Percentiles rank a stretch among this genome's conserved stretches.
Conservation (phyloP, 2,113 vertebrate species). For the Solea senegalensis region DNA sequence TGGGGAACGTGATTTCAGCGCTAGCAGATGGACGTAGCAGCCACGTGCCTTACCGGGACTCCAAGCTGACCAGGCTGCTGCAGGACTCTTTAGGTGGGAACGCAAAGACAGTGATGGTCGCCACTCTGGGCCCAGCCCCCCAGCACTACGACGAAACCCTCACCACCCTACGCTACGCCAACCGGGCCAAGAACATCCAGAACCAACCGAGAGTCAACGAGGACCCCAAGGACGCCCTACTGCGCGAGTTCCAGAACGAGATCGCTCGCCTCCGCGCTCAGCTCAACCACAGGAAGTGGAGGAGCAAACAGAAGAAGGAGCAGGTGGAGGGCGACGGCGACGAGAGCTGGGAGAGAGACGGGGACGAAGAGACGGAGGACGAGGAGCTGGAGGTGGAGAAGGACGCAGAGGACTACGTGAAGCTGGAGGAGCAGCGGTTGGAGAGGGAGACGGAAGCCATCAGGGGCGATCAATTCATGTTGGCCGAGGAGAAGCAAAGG, state of each 20-base stretch:
- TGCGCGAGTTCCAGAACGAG: conserved; percentile 95
- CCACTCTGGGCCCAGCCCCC: conserved; percentile 91
- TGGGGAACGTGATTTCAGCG: conserved; percentile 96
- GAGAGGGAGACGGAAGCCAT: conserved; percentile 95
- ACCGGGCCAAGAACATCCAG: conserved; percentile 97
- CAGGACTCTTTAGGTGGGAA: conserved; percentile 97
- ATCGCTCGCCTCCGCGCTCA: conserved; percentile 93
- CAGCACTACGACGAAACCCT: conserved; percentile 95
- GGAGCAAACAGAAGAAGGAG: conserved; percentile 86
- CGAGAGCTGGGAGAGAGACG: conserved; percentile 64
- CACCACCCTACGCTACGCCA: conserved; percentile 95
- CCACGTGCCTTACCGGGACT: conserved; percentile 96
- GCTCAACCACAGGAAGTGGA: conserved; percentile 86
- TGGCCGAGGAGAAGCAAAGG: conserved; percentile 94
- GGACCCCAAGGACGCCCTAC: conserved; percentile 95
- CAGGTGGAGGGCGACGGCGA: conserved; percentile 81
- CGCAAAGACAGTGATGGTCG: conserved; percentile 97
- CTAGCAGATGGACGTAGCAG: conserved; percentile 92
- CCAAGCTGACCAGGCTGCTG: conserved; percentile 94
- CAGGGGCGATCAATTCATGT: conserved; percentile 89
- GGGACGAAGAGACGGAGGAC: conserved; percentile 54
- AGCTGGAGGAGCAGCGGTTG: conserved; percentile 91
- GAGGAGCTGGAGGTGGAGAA: conserved; percentile 75
- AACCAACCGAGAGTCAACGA: conserved; percentile 97
- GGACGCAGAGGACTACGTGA: conserved; percentile 88